Percentiles rank a stretch among this genome's conserved stretches.
These are phyloP conservation scores for Ectemnius continuus DNA, from an alignment of 2,888 invertebrate species.

Conservation along the genomic window DNA sequence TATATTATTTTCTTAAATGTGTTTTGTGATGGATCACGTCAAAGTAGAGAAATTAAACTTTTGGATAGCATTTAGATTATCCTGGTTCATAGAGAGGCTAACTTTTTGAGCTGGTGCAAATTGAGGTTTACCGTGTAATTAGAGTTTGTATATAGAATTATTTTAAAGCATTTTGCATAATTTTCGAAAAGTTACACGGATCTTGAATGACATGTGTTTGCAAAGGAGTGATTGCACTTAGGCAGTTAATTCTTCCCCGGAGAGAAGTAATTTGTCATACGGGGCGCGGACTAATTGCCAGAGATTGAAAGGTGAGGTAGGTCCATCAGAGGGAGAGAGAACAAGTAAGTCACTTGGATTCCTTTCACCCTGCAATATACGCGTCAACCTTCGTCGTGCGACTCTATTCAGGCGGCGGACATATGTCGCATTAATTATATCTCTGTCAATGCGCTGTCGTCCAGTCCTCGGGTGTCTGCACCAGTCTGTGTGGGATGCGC, in stretches of 20 bases:
- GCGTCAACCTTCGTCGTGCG: slow-evolving; percentile 53
- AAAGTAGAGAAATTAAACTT: too few relatives aligned
- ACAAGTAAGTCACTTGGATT: slow-evolving; percentile 26
- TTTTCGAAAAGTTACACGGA: neutral
- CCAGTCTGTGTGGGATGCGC: too few relatives aligned
- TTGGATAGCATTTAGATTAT: too few relatives aligned
- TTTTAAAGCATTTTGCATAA: too few relatives aligned
- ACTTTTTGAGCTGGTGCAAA: too few relatives aligned
- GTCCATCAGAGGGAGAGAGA: slow-evolving; percentile 39
- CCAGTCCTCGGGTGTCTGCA: too few relatives aligned
- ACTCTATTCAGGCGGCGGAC: slow-evolving; percentile 62
- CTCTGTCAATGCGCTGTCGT: slow-evolving; percentile 61
- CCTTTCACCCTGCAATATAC: slow-evolving; percentile 58
- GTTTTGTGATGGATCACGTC: too few relatives aligned
- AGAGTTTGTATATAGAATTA: too few relatives aligned
- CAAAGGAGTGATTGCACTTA: neutral
- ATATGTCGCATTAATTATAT: slow-evolving; percentile 70
- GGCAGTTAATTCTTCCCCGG: slow-evolving; percentile 6
- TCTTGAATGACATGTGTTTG: neutral
- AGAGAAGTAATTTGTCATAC: neutral
- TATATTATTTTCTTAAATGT: too few relatives aligned
- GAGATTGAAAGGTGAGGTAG: slow-evolving; percentile 48
- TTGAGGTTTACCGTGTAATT: too few relatives aligned
- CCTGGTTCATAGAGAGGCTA: too few relatives aligned
- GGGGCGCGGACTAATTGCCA: slow-evolving; percentile 27